phyloP scores from a whole-genome alignment of 1,140 invertebrate species.

The Bombus sibiricus region DNA sequence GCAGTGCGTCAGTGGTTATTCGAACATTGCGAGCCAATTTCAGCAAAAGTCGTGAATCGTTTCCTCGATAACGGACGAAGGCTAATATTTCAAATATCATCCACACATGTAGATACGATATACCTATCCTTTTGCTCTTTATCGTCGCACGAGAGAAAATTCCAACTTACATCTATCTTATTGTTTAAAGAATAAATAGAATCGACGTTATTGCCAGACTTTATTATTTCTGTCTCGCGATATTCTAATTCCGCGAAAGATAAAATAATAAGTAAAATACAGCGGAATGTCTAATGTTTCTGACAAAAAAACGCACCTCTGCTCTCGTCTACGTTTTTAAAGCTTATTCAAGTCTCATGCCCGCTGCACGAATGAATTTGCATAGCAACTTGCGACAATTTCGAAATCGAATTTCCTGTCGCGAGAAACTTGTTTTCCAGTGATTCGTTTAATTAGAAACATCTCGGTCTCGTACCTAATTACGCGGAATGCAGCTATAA shows the following conservation, averaged over 20 bases:
- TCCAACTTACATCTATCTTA: no score
- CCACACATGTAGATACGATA: neutral
- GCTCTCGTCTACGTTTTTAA: neutral
- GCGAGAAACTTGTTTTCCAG: neutral
- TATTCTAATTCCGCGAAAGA: neutral
- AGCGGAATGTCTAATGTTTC: neutral
- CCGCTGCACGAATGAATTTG: conserved; percentile 11
- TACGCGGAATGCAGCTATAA: neutral
- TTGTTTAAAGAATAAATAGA: neutral
- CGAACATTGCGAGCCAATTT: neutral
- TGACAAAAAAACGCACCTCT: neutral
- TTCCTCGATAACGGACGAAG: neutral
- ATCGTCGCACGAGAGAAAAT: no score
- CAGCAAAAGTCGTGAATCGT: neutral
- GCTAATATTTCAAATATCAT: neutral
- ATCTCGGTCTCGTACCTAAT: neutral
- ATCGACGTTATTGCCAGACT: no score
- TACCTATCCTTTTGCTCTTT: no score
- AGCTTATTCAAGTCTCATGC: conserved; percentile 13
- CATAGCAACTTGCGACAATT: neutral
- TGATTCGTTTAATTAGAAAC: conserved; percentile 17
- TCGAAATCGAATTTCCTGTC: neutral
- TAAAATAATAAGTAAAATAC: neutral
- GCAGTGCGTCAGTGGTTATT: neutral
- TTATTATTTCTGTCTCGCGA: neutral